Evolutionary conservation across 2,888 invertebrate genomes (phyloP).

Genomic region (Eristalinus sepulchralis): DNA sequence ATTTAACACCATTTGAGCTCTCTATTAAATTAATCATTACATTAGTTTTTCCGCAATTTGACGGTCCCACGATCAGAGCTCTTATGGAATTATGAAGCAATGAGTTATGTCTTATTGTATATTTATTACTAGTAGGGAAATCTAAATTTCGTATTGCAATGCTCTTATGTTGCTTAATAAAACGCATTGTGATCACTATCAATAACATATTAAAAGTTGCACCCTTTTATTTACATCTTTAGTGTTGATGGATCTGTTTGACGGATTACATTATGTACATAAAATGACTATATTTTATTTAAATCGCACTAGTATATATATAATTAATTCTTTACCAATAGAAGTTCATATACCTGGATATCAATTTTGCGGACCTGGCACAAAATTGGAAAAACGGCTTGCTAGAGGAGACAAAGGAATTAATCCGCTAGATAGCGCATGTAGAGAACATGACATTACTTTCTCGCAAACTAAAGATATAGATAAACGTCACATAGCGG

Average conservation of each 20-base stretch:
- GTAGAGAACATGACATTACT: constrained; percentile 65
- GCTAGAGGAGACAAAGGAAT: constrained; percentile 72
- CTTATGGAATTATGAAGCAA: too few relatives aligned
- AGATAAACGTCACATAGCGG: constrained; percentile 11
- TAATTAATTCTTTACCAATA: constrained; percentile 72
- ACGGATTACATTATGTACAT: too few relatives aligned
- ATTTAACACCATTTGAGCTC: not conserved
- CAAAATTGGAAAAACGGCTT: constrained; percentile 73
- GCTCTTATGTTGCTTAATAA: too few relatives aligned
- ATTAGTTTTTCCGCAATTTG: not conserved
- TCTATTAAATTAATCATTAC: not conserved
- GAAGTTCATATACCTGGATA: constrained; percentile 73
- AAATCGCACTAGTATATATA: too few relatives aligned
- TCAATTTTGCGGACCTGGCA: constrained; percentile 75
- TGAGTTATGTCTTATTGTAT: too few relatives aligned
- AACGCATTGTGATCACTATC: too few relatives aligned
- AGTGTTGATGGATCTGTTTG: too few relatives aligned
- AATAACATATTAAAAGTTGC: too few relatives aligned
- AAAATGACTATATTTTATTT: too few relatives aligned
- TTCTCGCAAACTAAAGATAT: constrained; percentile 19
- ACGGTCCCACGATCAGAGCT: not conserved
- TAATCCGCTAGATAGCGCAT: constrained; percentile 73
- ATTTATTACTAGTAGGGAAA: too few relatives aligned
- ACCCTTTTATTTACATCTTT: too few relatives aligned
- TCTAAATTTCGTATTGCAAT: too few relatives aligned